phyloP scores from a whole-genome alignment of 2,797 vertebrate genomes.

The Myripristis murdjan region DNA sequence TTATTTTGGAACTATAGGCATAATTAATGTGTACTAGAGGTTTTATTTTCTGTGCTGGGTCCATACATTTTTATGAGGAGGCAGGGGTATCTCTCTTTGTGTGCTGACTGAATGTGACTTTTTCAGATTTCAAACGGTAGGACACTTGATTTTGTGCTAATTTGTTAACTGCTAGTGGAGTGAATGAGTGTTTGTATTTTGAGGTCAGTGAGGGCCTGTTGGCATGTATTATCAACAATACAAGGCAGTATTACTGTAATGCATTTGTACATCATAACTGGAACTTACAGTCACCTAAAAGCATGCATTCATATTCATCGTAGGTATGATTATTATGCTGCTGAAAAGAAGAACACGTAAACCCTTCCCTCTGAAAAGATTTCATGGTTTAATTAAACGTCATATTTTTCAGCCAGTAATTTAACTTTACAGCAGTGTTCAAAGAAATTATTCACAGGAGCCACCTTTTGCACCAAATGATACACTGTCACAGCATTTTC shows the following conservation, averaged over 20 bases:
- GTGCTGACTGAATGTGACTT: constrained; percentile 83
- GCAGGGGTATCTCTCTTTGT: constrained; percentile 65
- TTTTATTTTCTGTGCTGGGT: constrained; percentile 79
- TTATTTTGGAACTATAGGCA: constrained; percentile 79
- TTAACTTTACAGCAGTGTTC: constrained; percentile 28
- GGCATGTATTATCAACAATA: constrained; percentile 64
- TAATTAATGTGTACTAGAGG: constrained; percentile 77
- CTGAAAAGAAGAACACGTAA: constrained; percentile 42
- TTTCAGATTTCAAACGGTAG: constrained; percentile 61
- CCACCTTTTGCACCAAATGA: constrained; percentile 51
- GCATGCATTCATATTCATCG: constrained; percentile 76
- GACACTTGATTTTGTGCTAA: constrained; percentile 51
- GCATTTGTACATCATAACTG: constrained; percentile 68
- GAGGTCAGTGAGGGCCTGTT: constrained; percentile 55
- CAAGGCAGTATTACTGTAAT: constrained; percentile 59
- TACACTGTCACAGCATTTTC: constrained; percentile 48
- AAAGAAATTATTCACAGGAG: constrained; percentile 35
- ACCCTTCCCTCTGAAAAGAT: constrained; percentile 40
- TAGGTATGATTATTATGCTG: constrained; percentile 66
- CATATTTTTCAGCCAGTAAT: constrained; percentile 34
- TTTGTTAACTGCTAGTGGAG: constrained; percentile 51
- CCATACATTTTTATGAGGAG: constrained; percentile 76
- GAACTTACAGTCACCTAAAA: constrained; percentile 66
- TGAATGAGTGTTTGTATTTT: constrained; percentile 59
- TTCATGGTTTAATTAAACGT: constrained; percentile 40